Conservation (phyloP, 2,113 vertebrate species). For the Solea senegalensis region DNA sequence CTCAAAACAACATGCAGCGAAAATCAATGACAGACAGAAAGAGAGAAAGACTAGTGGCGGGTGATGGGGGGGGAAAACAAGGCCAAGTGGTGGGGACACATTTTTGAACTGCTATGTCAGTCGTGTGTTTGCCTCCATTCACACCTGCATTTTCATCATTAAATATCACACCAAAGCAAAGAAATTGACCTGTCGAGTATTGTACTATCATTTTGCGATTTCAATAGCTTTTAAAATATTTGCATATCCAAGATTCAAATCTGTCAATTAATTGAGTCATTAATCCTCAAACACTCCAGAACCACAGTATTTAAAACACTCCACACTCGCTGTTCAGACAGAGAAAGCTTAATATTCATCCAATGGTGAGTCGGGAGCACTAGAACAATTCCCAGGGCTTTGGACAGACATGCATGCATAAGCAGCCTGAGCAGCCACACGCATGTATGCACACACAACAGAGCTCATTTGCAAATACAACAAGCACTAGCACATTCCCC, state of each 20-base stretch:
- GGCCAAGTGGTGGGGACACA: conserved; percentile 27
- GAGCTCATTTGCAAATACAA: conserved; percentile 35
- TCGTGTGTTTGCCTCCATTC: conserved; percentile 6
- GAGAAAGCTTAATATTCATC: conserved; percentile 38
- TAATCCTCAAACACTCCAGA: conserved; percentile 6
- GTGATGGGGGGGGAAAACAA: conserved; percentile 16
- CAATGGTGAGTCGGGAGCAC: conserved; percentile 30
- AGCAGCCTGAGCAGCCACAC: conserved; percentile 25
- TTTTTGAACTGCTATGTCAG: conserved; percentile 18
- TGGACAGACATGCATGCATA: conserved; percentile 42
- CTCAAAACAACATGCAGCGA: conserved; percentile 52
- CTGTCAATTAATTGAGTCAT: not conserved
- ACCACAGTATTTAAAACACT: conserved; percentile 29
- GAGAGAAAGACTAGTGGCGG: conserved; percentile 16
- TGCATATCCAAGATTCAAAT: not conserved
- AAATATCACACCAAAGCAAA: not conserved
- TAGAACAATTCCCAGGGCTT: conserved; percentile 51
- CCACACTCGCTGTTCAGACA: conserved; percentile 30
- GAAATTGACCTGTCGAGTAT: conserved; percentile 3
- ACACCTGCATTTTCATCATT: not conserved
- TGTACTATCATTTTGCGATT: not conserved
- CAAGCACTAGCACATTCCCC: conserved; percentile 9
- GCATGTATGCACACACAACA: conserved; percentile 6
- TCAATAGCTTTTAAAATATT: not conserved
- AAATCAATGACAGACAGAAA: conserved; percentile 66